Evolutionary conservation across 2,797 vertebrate genomes (phyloP), one percentile per base, ranked within the genome.

Genomic region (Fratercula arctica): DNA sequence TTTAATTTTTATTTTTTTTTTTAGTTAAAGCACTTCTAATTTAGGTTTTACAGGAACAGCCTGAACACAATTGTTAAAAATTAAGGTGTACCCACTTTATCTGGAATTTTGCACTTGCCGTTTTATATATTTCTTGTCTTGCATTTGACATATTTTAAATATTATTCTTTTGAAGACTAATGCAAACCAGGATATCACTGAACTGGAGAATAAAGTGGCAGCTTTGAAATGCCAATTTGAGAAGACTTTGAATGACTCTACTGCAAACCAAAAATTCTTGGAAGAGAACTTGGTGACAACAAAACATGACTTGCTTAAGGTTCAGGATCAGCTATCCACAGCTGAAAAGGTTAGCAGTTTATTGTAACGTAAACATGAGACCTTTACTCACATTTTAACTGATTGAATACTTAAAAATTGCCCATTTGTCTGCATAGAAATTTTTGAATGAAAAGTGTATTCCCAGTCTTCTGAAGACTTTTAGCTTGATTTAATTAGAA

Each of bases 251-350:
- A 98, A 92, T 17, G 98, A 98, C 93, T 98, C 97, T 63, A 98
- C 98, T 25, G 98, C 98, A 84, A 99, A 98, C 68, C 98, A 99
- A 80, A 99, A 98, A 97, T 98, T 98, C 85, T 97, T 99, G 97
- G 99, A 99, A 96, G 98, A 99, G 68, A 98, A 98, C 96, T 98
- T 99, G 70, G 97, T 98, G 28, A 98, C 98, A 8, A 98, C 99
- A 82, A 99, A 99, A 93, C 99, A 99, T 4, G 98, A 99, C 51
- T 98, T 99, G 17, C 98, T 99, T 66, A 98, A 98, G 93, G 98
- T 99, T 81, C 99, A 99, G 97, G 99, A 99, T 89, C 99, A 99
- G 97, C 98, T 99, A 41, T 88, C 97, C 48, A 79, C 99, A 97
- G 98, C 99, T 75, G 99, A 99, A 96, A 99, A 99, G 99, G 99